phyloP scores from a whole-genome alignment of 1,140 invertebrate species.

The Sitobion miscanthi region DNA sequence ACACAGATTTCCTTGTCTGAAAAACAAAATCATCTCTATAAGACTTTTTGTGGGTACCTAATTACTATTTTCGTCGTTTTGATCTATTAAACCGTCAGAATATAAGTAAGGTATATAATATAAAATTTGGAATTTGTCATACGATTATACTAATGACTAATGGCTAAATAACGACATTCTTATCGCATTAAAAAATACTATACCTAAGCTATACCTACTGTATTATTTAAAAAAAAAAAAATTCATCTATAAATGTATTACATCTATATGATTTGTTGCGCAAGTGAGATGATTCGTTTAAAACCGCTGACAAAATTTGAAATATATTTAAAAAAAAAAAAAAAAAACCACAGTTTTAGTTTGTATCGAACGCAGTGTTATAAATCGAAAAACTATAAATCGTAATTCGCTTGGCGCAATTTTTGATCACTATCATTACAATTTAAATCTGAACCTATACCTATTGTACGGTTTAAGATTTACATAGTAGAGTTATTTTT shows the following conservation, averaged over 20 bases:
- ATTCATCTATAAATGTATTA: neutral
- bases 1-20: slow-evolving; percentile 68
- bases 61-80: neutral
- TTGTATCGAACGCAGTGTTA: too few relatives aligned
- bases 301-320: neutral
- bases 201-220: neutral
- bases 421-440: neutral
- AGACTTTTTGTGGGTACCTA: neutral
- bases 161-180: neutral
- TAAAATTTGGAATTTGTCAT: neutral
- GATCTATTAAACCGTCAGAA: neutral
- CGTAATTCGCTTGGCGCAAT: neutral
- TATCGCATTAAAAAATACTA: neutral
- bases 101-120: neutral
- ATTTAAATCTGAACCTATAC: neutral
- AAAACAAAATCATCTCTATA: neutral
- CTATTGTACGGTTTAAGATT: neutral
- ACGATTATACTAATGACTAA: neutral
- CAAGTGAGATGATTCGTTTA: neutral
- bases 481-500: neutral
- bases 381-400: neutral
- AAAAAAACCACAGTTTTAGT: too few relatives aligned
- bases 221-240: neutral
- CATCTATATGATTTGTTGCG: neutral
- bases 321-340: neutral